Evolutionary conservation across 2,113 vertebrate species (phyloP).

Genomic region (Microcebus ravelobensis): DNA sequence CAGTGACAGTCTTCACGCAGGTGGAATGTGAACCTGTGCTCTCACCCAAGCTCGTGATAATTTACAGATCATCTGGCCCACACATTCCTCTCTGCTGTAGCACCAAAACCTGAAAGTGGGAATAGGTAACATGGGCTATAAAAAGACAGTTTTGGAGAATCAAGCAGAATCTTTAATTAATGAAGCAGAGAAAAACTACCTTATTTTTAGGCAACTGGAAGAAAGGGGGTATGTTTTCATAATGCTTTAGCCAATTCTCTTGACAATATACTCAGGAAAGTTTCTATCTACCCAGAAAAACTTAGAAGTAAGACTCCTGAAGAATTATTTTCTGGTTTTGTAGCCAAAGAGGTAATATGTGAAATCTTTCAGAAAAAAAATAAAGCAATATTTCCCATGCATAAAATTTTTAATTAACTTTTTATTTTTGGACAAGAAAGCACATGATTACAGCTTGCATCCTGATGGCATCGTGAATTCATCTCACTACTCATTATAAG

Average conservation of each 20-base stretch:
- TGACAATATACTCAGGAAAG: not conserved
- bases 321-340: conserved; percentile 48
- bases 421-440: conserved; percentile 44
- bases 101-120: not conserved
- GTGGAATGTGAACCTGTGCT: not conserved
- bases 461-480: conserved; percentile 24
- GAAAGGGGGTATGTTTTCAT: not conserved
- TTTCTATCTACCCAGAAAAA: conserved; percentile 25
- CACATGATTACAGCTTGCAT: not conserved
- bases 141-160: not conserved
- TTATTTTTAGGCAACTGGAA: not conserved
- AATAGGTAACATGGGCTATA: not conserved
- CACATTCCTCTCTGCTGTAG: not conserved
- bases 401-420: conserved; percentile 68
- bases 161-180: not conserved
- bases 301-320: not conserved
- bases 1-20: not conserved
- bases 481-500: conserved; percentile 63
- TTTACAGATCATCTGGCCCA: not conserved
- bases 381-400: conserved; percentile 34
- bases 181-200: not conserved
- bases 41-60: not conserved
- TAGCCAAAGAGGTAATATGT: conserved; percentile 40
- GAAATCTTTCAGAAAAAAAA: conserved; percentile 51
- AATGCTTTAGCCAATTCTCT: not conserved